Base-by-base conservation (phyloP, 2,888 invertebrate species). In the Mactromeris polynyma region DNA sequence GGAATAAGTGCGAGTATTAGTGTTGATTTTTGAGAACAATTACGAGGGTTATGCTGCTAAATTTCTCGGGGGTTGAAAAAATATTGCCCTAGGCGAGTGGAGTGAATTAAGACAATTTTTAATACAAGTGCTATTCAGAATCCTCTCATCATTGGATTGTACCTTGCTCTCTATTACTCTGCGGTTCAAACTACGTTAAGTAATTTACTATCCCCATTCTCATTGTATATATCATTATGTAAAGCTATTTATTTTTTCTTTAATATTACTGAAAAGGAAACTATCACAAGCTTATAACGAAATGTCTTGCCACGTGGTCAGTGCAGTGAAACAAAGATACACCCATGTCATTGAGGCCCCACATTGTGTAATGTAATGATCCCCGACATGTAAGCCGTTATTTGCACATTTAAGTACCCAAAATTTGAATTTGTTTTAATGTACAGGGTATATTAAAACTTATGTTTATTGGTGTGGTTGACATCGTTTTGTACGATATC, bases 171-270 rank as follows among this genome's bases (percentile, higher is more conserved):
- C n/a, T n/a, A n/a, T n/a, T n/a, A n/a, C n/a, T 2, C 14, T 51
- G 51, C 19, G 51, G 51, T n/a, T 64, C 58, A 4, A 4, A 64
- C 26, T 2, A 21, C 26, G n/a, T 26, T 4, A n/a, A 64, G 26
- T 64, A 4, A 64, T 64, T 46, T 14, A 46, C 46, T 17, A 11
- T 9, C 11, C n/a, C n/a, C 58, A 64, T 26, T 64, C 26, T 64
- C 58, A 64, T 64, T 64, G 58, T 64, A 64, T 64, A 64, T 64
- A 64, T 64, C 58, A 64, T 64, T 26, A 64, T 64, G 58, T 64
- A 26, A 26, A 64, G 58, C 26, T 64, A 64, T 64, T 64, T 64
- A 64, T 64, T 64, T 64, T 58, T 64, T 64, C 26, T n/a, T 51
- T 17, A 17, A 17, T 2, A 51, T 19, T 26, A 64, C n/a, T 11